Base-by-base conservation (phyloP, 2,888 invertebrate genomes). In the Synergus japonicus region DNA sequence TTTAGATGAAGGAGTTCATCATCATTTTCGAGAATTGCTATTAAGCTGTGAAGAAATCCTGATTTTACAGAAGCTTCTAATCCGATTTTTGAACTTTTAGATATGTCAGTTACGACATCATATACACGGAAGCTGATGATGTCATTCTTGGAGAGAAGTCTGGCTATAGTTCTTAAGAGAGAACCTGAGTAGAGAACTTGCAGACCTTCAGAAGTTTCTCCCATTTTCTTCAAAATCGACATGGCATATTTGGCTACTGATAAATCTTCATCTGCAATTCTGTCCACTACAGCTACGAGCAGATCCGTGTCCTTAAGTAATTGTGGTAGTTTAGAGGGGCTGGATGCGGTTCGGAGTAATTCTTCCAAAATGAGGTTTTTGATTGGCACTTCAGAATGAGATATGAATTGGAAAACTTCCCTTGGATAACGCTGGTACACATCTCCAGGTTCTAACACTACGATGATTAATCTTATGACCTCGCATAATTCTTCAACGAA, bases 1-100 rank as follows among this genome's bases (percentile, higher is more conserved):
- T 97, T 98, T 81, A 98, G 93, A 91, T 96, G 96, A 64, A 97
- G 93, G 73, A 98, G 92, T 63, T 97, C 92, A 92, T 98, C 98
- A 82, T 95, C 93, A 66, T 94, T 94, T 76, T 95, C 93, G 29
- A 97, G 90, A 89, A 96, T 95, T 44, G 93, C 91, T 22, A 97
- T 89, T 86, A 97, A 94, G 81, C 93, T 93, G 18, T 94, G 93
- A 63, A 97, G 91, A 76, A 97, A 94, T 18, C 95, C 95, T 79
- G 94, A 92, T 13, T 94, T 93, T 49, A 93, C 93, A 15, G 96
- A 94, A 49, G 94, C 92, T 66, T 94, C 92, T 66, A 97, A 93
- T 65, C 94, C 92, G 2, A 93, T 93, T 77, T 93, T 92, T 0
- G 95, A 96, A 67, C 93, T 93, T 82, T 93, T 93, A 15, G 95